Evolutionary conservation across 2,888 invertebrate species (phyloP).

Genomic region (Cryptophagus acutangulus): DNA sequence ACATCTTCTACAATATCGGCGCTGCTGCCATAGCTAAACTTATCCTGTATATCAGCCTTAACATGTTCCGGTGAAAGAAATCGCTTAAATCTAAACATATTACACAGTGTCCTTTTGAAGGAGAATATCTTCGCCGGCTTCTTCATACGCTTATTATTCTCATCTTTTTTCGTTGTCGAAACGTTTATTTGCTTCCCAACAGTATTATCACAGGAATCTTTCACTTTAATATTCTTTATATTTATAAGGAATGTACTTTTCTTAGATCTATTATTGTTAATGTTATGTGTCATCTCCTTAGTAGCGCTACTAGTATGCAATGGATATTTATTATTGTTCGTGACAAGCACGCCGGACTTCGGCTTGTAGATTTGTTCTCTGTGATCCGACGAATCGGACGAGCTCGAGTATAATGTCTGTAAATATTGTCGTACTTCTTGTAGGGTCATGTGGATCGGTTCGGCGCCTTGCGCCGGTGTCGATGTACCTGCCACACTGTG

Average conservation of each 20-base stretch:
- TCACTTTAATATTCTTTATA: constrained; percentile 57
- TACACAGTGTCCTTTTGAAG: constrained; percentile 79
- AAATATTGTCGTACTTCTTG: constrained; percentile 80
- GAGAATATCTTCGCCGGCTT: constrained; percentile 64
- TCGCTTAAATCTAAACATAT: constrained; percentile 68
- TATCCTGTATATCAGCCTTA: constrained; percentile 30
- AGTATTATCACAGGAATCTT: constrained; percentile 44
- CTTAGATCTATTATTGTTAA: constrained; percentile 41
- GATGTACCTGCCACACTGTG: constrained; percentile 65
- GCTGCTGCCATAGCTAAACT: constrained; percentile 24
- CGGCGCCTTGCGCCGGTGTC: constrained; percentile 53
- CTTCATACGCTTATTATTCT: constrained; percentile 58
- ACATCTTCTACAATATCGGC: constrained; percentile 40
- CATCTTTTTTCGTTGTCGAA: constrained; percentile 37
- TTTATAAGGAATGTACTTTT: constrained; percentile 58
- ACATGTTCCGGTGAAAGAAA: constrained; percentile 52
- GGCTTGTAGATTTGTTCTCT: constrained; percentile 44
- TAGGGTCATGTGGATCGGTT: constrained; percentile 78
- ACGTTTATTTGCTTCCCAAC: constrained; percentile 48
- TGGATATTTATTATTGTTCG: constrained; percentile 35
- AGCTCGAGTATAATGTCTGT: constrained; percentile 75
- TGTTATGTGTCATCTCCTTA: constrained; percentile 45
- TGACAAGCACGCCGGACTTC: constrained; percentile 33
- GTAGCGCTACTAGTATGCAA: constrained; percentile 24
- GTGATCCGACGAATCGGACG: constrained; percentile 61